Base-by-base conservation (phyloP, 2,797 vertebrate genomes). In the Gymnoscopelus microlampas region DNA sequence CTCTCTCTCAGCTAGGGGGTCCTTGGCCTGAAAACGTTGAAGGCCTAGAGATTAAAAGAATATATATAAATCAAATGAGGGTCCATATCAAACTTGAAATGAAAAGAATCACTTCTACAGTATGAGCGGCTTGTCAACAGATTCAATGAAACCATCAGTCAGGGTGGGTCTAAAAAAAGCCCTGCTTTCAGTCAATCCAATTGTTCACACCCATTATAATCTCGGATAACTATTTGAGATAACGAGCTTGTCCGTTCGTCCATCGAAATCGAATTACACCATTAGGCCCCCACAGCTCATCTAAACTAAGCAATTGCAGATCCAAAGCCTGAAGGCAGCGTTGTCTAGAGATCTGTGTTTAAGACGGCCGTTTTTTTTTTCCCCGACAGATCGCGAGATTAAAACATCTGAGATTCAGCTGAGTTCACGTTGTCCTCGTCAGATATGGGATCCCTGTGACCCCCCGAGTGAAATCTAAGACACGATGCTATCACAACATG, bases 401-500 rank as follows among this genome's bases (percentile, higher is more conserved):
- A 51, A 10, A 44, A 5, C 23, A 32, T 70, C 51, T 54, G 58
- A 62, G 26, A 26, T 9, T 29, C 19, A 2, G 1, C 32, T 13
- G 32, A 44, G 53, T 50, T 32, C 9, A 44, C 24, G 44, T 58
- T 44, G 44, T 63, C 53, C 29, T 12, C 59, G 50, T 57, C 60
- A 49, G 44, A 50, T 44, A 44, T 60, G 56, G 32, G 48, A 59
- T 24, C 50, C 7, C 44, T 62, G 62, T 63, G 74, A 32, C 57
- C 44, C 29, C 57, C 44, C 29, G 7, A 26, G 44, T 63, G 60
- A 51, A 65, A 74, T 64, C 62, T 48, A 60, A 51, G 48, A 70
- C 19, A 19, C 32, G 72, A 66, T 50, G 57, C 53, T 53, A 65
- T 76, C 50, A 32, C 66, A 59, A 58, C 72, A 81, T 70, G 69